Evolutionary conservation across 2,797 vertebrate genomes (phyloP), one percentile per base, ranked within the genome.

Genomic region (Scyliorhinus canicula): DNA sequence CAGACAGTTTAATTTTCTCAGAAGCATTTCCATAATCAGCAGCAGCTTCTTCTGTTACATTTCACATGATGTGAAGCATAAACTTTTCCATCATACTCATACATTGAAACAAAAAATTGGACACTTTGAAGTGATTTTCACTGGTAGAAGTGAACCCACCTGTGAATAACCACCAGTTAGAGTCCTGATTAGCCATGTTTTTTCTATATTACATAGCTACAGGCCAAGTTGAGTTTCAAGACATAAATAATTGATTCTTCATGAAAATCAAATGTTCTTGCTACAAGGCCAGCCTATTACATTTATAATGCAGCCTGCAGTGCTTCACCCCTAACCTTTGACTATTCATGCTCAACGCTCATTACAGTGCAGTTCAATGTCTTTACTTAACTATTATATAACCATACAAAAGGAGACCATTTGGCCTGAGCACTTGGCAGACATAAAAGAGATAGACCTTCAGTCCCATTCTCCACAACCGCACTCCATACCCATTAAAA

Each of bases 181-280:
- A 4, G 57, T 14, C 57, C 44, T 65, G 88, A 91, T 44, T 91
- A 12, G 57, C 60, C 57, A 91, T 65, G 60, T 65, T 44, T 91
- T 91, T 65, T 65, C 88, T 65, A 65, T 91, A 65, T 44, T 65
- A 65, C 11, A 44, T 63, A 91, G n/a, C n/a, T 26, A 65, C 60
- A 44, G 88, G 60, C 57, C 60, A 91, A 91, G 60, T 44, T 91
- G 40, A 24, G n/a, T 63, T 65, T 63, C 88, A 91, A 91, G 60
- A 91, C n/a, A 40, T 91, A 65, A 65, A 65, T 91, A 91, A 91
- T 91, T 91, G 60, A 91, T 91, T 91, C 88, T 91, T 91, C 60
- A 91, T 65, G 88, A 91, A 91, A 60, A 91, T 91, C 88, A 91
- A 91, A 40, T 91, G 21, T 63, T 63, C 88, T 65, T 65, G 60